Conservation (phyloP, 2,888 invertebrate species). For the Allygus modestus region DNA sequence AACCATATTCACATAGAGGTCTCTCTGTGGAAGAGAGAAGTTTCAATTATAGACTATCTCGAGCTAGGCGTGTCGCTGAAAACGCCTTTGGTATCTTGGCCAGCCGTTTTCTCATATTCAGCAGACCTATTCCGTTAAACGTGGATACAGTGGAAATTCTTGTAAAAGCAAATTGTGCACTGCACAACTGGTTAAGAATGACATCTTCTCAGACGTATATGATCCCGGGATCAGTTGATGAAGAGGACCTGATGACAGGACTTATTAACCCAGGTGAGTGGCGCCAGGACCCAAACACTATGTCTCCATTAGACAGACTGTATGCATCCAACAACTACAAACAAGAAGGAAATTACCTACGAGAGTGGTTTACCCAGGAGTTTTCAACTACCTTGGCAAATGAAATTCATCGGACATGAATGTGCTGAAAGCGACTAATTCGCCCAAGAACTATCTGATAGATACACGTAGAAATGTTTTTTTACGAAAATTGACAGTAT, state of each 20-base stretch:
- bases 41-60: conserved; percentile 67
- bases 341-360: conserved; percentile 41
- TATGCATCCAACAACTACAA: conserved; percentile 49
- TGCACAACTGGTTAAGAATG: no score
- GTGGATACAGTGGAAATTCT: conserved; percentile 56
- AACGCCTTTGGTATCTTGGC: conserved; percentile 68
- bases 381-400: conserved; percentile 58
- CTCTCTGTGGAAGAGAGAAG: conserved; percentile 62
- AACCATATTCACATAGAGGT: conserved; percentile 64
- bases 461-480: conserved; percentile 34
- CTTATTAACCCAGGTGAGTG: conserved; percentile 56
- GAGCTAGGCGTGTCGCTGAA: conserved; percentile 68
- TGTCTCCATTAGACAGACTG: conserved; percentile 53
- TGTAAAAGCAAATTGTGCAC: conserved; percentile 47
- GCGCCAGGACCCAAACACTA: conserved; percentile 53
- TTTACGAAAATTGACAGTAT: conserved; percentile 37
- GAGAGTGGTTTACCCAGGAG: conserved; percentile 50
- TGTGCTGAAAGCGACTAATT: conserved; percentile 51
- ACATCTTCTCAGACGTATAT: conserved; percentile 52
- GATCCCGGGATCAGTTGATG: conserved; percentile 46
- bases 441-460: conserved; percentile 44
- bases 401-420: conserved; percentile 52
- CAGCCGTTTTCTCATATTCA: conserved; percentile 67
- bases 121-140: conserved; percentile 56
- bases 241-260: conserved; percentile 56